These are phyloP conservation scores for Plusia festucae DNA, from an alignment of 2,888 invertebrate species.

Conservation along the genomic window DNA sequence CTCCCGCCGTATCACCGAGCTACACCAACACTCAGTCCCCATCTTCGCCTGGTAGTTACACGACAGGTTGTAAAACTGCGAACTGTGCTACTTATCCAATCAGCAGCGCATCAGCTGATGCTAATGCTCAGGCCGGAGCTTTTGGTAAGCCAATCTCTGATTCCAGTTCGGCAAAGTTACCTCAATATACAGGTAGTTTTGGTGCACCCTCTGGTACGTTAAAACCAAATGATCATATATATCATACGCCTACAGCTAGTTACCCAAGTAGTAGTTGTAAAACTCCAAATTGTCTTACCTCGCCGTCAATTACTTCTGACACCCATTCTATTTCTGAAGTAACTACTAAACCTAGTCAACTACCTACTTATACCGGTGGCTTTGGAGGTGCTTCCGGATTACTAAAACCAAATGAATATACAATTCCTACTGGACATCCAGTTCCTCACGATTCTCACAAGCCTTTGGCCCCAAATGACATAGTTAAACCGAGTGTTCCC, in stretches of 20 bases:
- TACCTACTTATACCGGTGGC: slow-evolving; percentile 62
- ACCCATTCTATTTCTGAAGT: slow-evolving; percentile 21
- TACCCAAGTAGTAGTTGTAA: slow-evolving; percentile 26
- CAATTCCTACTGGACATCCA: slow-evolving; percentile 26
- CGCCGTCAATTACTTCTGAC: slow-evolving; percentile 10
- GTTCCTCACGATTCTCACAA: slow-evolving; percentile 24
- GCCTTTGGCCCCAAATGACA: slow-evolving; percentile 20
- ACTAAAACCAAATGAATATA: slow-evolving; percentile 71
- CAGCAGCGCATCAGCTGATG: slow-evolving; percentile 8
- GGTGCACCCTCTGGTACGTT: slow-evolving; percentile 22
- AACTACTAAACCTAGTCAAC: slow-evolving; percentile 31
- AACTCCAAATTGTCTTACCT: slow-evolving; percentile 33
- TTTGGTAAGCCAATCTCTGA: slow-evolving; percentile 21
- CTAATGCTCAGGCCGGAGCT: slow-evolving; percentile 17
- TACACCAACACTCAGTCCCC: slow-evolving; percentile 23
- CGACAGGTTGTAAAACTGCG: slow-evolving; percentile 26
- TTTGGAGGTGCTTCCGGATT: slow-evolving; percentile 73
- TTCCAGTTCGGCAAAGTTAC: slow-evolving; percentile 8
- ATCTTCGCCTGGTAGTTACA: slow-evolving; percentile 15
- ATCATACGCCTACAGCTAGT: slow-evolving; percentile 54
- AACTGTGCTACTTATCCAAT: slow-evolving; percentile 17
- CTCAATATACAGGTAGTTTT: slow-evolving; percentile 33
- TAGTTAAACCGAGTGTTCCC: slow-evolving; percentile 31
- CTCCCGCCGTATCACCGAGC: slow-evolving; percentile 23
- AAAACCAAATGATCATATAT: slow-evolving; percentile 36